Conservation (phyloP, 2,113 vertebrate species). For the Antigone vipio region DNA sequence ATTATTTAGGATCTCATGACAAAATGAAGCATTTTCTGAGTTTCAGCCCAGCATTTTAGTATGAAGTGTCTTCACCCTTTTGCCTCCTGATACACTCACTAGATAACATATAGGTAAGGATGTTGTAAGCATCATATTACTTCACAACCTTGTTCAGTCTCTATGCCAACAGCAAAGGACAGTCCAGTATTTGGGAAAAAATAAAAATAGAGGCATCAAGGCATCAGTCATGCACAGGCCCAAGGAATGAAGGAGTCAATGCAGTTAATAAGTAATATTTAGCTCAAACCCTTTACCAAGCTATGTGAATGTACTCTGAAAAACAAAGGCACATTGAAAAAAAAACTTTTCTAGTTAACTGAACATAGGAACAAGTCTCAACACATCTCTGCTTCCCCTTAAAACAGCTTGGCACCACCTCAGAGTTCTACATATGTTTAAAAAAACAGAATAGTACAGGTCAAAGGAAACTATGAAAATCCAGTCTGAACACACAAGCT, state of each 20-base stretch:
- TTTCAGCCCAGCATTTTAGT: neutral
- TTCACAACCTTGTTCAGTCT: neutral
- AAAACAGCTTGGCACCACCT: conserved; percentile 25
- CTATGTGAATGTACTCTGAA: neutral
- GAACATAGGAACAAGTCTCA: neutral
- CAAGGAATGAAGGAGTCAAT: neutral
- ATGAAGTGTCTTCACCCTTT: neutral
- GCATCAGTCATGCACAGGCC: neutral
- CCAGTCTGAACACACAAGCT: neutral
- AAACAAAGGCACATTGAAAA: neutral
- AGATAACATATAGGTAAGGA: neutral
- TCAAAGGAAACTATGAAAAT: neutral
- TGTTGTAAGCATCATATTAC: neutral
- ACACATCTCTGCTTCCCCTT: conserved; percentile 47
- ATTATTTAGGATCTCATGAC: neutral
- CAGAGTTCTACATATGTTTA: neutral
- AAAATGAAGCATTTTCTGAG: neutral
- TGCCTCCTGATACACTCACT: neutral
- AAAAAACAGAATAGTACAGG: neutral
- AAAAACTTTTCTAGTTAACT: neutral
- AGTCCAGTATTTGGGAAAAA: neutral
- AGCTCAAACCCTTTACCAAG: neutral
- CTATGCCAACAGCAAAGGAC: neutral
- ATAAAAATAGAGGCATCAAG: neutral
- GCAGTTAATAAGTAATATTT: neutral